phyloP scores from a whole-genome alignment of 2,113 vertebrate species.

The Salminus brasiliensis region DNA sequence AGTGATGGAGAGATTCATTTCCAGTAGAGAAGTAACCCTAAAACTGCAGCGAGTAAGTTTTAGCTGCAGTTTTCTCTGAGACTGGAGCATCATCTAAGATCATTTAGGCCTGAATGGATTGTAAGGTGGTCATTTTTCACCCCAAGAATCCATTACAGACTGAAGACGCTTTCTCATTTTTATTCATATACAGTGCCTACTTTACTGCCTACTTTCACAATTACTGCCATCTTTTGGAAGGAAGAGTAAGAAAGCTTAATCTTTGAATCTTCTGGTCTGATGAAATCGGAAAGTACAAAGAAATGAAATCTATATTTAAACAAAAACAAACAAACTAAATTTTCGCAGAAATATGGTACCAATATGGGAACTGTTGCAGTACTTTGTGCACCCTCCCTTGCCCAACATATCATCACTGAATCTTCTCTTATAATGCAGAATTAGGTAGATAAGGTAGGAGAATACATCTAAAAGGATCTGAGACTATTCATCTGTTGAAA shows the following conservation, averaged over 20 bases:
- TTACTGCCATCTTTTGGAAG: neutral
- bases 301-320: too few relatives aligned
- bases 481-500: neutral
- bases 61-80: neutral
- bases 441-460: neutral
- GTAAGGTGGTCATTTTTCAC: neutral
- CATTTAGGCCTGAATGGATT: neutral
- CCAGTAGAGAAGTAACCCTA: neutral
- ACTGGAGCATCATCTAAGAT: neutral
- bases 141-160: neutral
- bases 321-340: too few relatives aligned
- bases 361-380: too few relatives aligned
- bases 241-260: neutral
- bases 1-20: slow-evolving; percentile 31
- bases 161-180: neutral
- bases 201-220: too few relatives aligned
- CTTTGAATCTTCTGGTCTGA: neutral
- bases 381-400: too few relatives aligned
- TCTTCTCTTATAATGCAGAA: neutral
- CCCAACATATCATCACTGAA: neutral
- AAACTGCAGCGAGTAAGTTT: neutral
- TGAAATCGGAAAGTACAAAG: too few relatives aligned
- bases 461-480: neutral
- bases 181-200: neutral
- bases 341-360: too few relatives aligned